phyloP scores from a whole-genome alignment of 2,888 invertebrate species.

The Notocelia uddmanniana region DNA sequence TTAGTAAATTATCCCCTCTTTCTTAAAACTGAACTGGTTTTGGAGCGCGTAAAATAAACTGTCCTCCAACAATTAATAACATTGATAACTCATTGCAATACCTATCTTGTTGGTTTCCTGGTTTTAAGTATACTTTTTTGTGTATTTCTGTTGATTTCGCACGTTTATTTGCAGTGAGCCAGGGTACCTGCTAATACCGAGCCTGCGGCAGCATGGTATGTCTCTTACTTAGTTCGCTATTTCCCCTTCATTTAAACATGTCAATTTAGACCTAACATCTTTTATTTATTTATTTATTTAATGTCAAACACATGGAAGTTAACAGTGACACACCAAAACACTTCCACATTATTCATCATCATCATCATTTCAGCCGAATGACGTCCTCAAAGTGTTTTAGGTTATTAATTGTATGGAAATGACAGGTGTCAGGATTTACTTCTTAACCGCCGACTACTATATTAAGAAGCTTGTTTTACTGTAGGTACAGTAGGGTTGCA shows the following conservation, averaged over 20 bases:
- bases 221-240: constrained; percentile 27
- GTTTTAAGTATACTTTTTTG: background rate
- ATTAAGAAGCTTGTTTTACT: too few species aligned
- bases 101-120: background rate
- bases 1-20: background rate
- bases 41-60: background rate
- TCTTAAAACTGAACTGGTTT: background rate
- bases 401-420: too few species aligned
- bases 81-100: background rate
- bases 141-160: constrained; percentile 9
- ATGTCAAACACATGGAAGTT: too few species aligned
- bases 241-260: background rate
- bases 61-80: background rate
- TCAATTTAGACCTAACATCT: too few species aligned
- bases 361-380: too few species aligned
- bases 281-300: too few species aligned
- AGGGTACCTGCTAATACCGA: constrained; percentile 64
- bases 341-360: too few species aligned
- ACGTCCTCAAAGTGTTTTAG: too few species aligned
- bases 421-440: too few species aligned
- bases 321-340: too few species aligned
- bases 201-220: constrained; percentile 68
- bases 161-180: constrained; percentile 69
- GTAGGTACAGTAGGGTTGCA: too few species aligned
- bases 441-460: too few species aligned